Evolutionary conservation across 2,797 vertebrate genomes (phyloP).

Genomic region (Astyanax mexicanus): DNA sequence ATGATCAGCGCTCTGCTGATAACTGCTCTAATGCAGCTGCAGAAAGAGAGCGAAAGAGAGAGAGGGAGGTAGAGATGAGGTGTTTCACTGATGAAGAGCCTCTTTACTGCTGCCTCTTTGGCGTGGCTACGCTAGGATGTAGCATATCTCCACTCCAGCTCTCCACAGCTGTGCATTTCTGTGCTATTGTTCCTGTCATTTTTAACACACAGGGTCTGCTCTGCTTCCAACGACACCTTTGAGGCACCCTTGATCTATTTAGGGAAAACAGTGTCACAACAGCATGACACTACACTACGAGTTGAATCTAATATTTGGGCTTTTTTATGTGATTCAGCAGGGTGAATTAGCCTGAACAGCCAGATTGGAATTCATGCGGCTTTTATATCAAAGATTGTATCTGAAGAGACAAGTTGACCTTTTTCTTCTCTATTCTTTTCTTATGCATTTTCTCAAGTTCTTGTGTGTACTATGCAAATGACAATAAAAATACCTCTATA

Average conservation of each 20-base stretch:
- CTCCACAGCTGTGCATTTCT: slow-evolving; percentile 39
- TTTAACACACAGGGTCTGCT: not conserved
- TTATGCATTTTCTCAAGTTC: no score
- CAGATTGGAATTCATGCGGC: no score
- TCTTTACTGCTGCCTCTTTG: slow-evolving; percentile 60
- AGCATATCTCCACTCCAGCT: slow-evolving; percentile 18
- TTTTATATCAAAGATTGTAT: no score
- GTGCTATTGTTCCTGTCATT: slow-evolving; percentile 1
- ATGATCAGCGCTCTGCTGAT: slow-evolving; percentile 69
- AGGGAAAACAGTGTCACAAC: not conserved
- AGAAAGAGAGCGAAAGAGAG: slow-evolving; percentile 25
- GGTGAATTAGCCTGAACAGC: no score
- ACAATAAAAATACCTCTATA: no score
- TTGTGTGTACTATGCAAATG: no score
- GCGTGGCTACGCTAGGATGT: slow-evolving; percentile 25
- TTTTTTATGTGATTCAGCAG: no score
- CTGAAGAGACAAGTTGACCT: no score
- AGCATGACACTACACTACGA: no score
- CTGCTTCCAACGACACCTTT: slow-evolving; percentile 12
- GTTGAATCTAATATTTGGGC: no score
- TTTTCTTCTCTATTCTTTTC: no score
- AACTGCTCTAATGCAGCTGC: slow-evolving; percentile 66
- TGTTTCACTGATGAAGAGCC: slow-evolving; percentile 65
- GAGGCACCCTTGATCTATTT: not conserved
- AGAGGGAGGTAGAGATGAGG: slow-evolving; percentile 62